These are phyloP conservation scores for Spialia ferax DNA, from an alignment of 2,888 invertebrate species.

Conservation along the genomic window DNA sequence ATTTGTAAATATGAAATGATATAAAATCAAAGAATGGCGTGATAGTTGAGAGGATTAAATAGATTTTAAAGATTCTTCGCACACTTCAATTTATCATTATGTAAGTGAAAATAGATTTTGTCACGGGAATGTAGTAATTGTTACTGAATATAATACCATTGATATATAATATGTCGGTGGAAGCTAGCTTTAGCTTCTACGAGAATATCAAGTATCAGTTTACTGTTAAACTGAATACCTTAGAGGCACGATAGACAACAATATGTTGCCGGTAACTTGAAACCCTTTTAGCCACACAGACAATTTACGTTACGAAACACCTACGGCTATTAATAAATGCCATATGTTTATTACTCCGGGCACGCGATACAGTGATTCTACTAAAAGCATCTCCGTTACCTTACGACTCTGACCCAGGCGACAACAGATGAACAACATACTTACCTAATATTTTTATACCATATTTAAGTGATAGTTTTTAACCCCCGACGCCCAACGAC, in stretches of 20 bases:
- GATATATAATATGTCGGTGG: background rate
- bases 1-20: too few species aligned
- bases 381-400: constrained; percentile 74
- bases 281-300: constrained; percentile 56
- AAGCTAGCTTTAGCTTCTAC: too few species aligned
- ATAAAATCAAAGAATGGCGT: too few species aligned
- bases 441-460: too few species aligned
- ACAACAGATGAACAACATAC: background rate
- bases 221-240: background rate
- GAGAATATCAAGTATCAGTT: background rate
- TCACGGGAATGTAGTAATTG: too few species aligned
- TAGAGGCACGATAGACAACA: background rate
- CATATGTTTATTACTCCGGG: constrained; percentile 62
- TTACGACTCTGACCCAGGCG: constrained; percentile 50
- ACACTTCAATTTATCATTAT: too few species aligned
- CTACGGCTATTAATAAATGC: constrained; percentile 61
- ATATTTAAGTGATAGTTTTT: too few species aligned
- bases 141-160: too few species aligned
- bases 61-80: too few species aligned
- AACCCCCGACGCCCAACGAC: too few species aligned
- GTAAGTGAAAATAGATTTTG: too few species aligned
- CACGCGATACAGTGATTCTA: constrained; percentile 79
- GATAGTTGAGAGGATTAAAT: too few species aligned
- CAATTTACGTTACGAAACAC: constrained; percentile 60
- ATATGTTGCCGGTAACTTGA: constrained; percentile 44